Evolutionary conservation across 2,113 vertebrate species (phyloP), one percentile per base, ranked within the genome.

Genomic region (Poeciliopsis turrubarensis): DNA sequence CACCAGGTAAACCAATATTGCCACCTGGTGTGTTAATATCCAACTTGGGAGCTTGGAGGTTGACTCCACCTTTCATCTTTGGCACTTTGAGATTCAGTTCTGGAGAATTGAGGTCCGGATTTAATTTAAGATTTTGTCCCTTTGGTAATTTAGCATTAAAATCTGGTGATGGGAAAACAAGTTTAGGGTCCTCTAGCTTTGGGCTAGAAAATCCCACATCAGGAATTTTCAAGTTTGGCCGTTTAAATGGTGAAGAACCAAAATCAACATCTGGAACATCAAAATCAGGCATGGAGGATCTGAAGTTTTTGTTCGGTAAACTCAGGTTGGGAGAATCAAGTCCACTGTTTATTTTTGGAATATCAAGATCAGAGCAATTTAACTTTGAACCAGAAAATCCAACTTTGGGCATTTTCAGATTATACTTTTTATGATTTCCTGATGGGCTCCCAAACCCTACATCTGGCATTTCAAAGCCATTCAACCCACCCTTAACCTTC

Each of bases 401-500:
- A 30, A 92, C 66, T 73, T 89, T 74, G 6, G 93, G 89, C 37
- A 90, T 67, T 63, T 83, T 92, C 2, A 90, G 17, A 75, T 77
- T 67, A 31, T 88, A 84, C 67, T 67, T 87, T 68, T 83, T 91
- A 1, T 85, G 0, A 75, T 92, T 92, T 15, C 68, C 69, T 5
- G 86, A 89, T 60, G 85, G 80, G 5, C 62, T 65, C 0, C 68
- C 73, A 78, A 89, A 70, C 44, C 78, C 61, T 65, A 87, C 65
- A 74, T 90, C 64, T 30, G 91, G 89, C 30, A 89, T 68, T 70
- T 77, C 81, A 60, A 92, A 32, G 0, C 37, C 65, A 69, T 65
- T 1, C n/a, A 92, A 34, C 39, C 75, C 88, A 60, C 89, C 82
- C 54, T 92, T 91, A 3, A 93, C 14, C n/a, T 75, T 85, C 91